These are phyloP conservation scores for Zoroaster sp. DNA, from an alignment of 53 echinoderm and acorn worm genomes.

Conservation along the genomic window DNA sequence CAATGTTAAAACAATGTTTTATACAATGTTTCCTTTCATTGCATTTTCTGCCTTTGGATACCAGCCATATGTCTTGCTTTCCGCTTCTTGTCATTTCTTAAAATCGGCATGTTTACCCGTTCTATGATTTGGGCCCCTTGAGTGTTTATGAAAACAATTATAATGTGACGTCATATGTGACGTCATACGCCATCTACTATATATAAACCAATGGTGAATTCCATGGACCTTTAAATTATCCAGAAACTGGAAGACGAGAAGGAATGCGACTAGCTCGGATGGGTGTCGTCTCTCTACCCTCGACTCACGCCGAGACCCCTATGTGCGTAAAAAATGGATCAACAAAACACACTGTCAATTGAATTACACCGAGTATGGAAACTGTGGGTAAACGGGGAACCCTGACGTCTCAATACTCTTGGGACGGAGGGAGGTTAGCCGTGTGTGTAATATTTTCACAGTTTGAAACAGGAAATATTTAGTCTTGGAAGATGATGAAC, in stretches of 20 bases:
- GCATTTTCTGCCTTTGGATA: no score
- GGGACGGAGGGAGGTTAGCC: not conserved
- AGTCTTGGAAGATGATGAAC: not conserved
- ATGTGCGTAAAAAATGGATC: not conserved
- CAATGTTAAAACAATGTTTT: no score
- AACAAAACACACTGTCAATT: conserved; percentile 28
- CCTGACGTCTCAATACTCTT: not conserved
- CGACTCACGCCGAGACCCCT: not conserved
- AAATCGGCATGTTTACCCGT: no score
- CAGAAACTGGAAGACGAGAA: not conserved
- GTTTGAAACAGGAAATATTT: conserved; percentile 12
- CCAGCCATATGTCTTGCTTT: no score
- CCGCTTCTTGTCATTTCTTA: no score
- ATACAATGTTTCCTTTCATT: no score
- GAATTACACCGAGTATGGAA: not conserved
- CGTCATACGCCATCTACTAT: not conserved
- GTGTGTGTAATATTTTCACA: not conserved
- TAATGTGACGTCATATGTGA: not conserved
- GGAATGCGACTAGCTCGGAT: conserved; percentile 10
- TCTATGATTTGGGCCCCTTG: no score
- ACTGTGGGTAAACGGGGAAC: not conserved
- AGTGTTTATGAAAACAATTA: not conserved
- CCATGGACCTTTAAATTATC: conserved; percentile 2
- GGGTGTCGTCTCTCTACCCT: conserved; percentile 30
- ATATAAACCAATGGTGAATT: not conserved